Conservation (phyloP, 2,113 vertebrate species). For the Limnothrissa miodon region DNA sequence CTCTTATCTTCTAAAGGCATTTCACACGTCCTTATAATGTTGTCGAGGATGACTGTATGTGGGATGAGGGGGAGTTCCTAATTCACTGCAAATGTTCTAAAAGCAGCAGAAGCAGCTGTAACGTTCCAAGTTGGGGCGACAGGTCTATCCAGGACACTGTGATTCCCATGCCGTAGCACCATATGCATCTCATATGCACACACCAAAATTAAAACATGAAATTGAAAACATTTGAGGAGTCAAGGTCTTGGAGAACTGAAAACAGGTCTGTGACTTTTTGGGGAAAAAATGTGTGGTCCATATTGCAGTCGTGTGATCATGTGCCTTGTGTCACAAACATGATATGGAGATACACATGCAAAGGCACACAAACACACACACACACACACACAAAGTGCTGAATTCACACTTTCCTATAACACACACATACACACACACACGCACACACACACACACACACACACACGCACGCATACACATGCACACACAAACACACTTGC, state of each 20-base stretch:
- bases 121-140: neutral
- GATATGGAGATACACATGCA: no score
- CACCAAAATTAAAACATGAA: slow-evolving; percentile 18
- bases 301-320: neutral
- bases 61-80: neutral
- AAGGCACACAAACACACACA: neutral
- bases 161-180: neutral
- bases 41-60: neutral
- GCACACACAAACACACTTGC: neutral
- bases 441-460: neutral
- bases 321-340: neutral
- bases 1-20: neutral
- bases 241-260: slow-evolving; percentile 22
- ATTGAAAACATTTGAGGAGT: slow-evolving; percentile 12
- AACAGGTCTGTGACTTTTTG: slow-evolving; percentile 9
- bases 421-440: neutral
- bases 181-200: slow-evolving; percentile 21
- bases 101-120: neutral
- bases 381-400: no score
- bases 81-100: neutral
- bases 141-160: neutral
- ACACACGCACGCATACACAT: neutral
- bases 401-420: no score
- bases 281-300: neutral
- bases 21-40: neutral